A percentile compares a stretch with the other conserved stretches of the same genome.
Conservation (phyloP, 2,888 invertebrate species). For the Heliconius charithonia region DNA sequence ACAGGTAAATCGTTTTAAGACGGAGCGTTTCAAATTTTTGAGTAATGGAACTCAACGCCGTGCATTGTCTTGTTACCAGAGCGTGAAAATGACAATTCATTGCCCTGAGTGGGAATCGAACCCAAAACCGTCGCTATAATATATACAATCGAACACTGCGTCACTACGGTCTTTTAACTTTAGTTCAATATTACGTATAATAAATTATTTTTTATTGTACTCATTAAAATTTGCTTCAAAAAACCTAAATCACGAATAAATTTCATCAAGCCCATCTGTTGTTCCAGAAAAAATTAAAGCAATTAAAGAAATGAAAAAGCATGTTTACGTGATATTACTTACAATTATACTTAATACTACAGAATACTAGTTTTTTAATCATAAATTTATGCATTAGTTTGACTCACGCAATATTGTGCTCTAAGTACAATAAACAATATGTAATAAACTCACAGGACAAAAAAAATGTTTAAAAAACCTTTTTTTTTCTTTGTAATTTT, state of each 20-base stretch:
- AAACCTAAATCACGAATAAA: neutral
- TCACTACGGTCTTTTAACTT: neutral
- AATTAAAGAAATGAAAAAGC: neutral
- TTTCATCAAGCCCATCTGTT: neutral
- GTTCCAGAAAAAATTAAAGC: neutral
- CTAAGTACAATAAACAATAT: no score
- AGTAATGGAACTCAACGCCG: neutral
- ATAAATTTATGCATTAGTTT: no score
- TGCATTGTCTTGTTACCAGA: neutral
- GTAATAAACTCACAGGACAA: no score
- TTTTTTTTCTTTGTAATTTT: no score
- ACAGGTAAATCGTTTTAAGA: no score
- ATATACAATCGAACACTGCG: neutral
- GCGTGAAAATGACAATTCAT: neutral
- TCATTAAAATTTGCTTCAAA: neutral
- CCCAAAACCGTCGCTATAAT: neutral
- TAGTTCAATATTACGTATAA: neutral
- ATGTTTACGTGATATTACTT: neutral
- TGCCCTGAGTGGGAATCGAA: neutral
- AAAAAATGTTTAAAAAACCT: no score
- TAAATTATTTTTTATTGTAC: neutral
- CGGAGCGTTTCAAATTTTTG: no score
- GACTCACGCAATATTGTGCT: no score
- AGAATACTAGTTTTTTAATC: no score
- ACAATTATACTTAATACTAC: no score